Evolutionary conservation across 2,113 vertebrate species (phyloP).

Genomic region (Oreamnos americanus): DNA sequence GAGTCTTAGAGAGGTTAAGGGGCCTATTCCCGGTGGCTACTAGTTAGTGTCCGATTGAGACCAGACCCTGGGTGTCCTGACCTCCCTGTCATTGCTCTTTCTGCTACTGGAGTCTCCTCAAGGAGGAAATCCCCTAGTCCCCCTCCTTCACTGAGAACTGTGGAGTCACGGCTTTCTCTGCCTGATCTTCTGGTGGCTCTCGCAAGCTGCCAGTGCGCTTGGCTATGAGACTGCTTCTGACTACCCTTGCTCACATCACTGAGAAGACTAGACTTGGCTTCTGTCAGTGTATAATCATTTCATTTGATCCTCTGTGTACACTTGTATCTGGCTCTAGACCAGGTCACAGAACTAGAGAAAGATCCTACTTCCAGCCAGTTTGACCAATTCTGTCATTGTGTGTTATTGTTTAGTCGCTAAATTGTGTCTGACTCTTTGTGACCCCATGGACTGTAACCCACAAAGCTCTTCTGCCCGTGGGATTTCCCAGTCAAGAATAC

Average conservation of each 20-base stretch:
- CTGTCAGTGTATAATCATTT: background rate
- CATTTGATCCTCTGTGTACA: background rate
- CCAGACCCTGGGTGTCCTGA: background rate
- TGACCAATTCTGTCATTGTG: background rate
- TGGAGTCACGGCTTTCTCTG: background rate
- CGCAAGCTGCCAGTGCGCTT: background rate
- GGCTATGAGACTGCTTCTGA: background rate
- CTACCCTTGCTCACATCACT: background rate
- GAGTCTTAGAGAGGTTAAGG: background rate
- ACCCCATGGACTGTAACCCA: background rate
- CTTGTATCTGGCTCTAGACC: background rate
- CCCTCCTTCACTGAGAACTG: background rate
- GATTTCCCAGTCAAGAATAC: background rate
- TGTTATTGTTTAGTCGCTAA: background rate
- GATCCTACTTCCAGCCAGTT: background rate
- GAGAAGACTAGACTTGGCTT: background rate
- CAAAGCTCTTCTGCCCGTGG: background rate
- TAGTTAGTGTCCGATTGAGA: background rate
- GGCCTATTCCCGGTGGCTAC: background rate
- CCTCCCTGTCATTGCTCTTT: background rate
- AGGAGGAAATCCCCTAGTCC: background rate
- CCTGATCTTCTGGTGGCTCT: background rate
- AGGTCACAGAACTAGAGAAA: background rate
- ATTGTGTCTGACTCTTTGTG: background rate
- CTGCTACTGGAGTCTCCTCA: background rate